A percentile compares a stretch with the other conserved stretches of the same genome.
Conservation (phyloP, 2,113 vertebrate species). For the Morone chrysops region DNA sequence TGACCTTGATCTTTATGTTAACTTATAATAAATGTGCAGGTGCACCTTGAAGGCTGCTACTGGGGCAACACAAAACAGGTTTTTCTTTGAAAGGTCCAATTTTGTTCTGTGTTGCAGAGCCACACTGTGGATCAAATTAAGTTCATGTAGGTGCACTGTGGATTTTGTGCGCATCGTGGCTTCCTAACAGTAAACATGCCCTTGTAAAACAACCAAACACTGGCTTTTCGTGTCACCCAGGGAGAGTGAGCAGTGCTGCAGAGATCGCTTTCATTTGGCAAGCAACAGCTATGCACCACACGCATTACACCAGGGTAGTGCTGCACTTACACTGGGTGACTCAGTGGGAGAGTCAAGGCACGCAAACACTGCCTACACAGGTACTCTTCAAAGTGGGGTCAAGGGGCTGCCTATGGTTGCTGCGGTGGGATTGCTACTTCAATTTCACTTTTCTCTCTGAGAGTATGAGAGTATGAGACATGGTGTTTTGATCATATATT, state of each 20-base stretch:
- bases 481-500: slow-evolving; percentile 26
- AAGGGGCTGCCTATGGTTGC: slow-evolving; percentile 28
- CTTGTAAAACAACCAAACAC: background rate
- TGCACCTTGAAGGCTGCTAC: slow-evolving; percentile 7
- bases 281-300: slow-evolving; percentile 36
- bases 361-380: slow-evolving; percentile 51
- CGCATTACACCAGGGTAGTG: slow-evolving; percentile 39
- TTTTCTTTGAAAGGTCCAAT: background rate
- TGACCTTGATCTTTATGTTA: slow-evolving; percentile 54
- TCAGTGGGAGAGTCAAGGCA: slow-evolving; percentile 60
- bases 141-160: background rate
- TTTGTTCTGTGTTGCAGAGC: slow-evolving; percentile 18
- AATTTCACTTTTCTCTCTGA: slow-evolving; percentile 31
- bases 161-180: background rate
- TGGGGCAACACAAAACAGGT: slow-evolving; percentile 29
- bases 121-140: background rate
- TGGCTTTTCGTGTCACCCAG: slow-evolving; percentile 33
- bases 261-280: slow-evolving; percentile 56
- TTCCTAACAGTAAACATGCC: slow-evolving; percentile 9
- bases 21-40: slow-evolving; percentile 32
- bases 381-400: slow-evolving; percentile 55
- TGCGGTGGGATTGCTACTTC: slow-evolving; percentile 18
- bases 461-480: slow-evolving; percentile 2
- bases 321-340: slow-evolving; percentile 56
- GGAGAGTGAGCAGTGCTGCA: slow-evolving; percentile 44